Base-by-base conservation (phyloP, 2,888 invertebrate genomes). In the Amorpha juglandis region DNA sequence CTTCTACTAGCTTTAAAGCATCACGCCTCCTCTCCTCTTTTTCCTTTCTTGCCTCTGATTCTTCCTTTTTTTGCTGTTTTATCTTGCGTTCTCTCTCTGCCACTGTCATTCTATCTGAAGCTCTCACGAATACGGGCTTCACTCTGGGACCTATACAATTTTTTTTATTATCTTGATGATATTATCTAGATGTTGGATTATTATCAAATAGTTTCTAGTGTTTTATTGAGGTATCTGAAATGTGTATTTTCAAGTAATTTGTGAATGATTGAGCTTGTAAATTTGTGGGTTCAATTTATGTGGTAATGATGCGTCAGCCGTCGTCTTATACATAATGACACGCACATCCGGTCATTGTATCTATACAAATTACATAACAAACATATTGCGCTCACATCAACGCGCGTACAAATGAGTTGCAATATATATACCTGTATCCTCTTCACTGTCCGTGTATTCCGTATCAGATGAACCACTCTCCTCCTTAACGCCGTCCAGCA, bases 111-210 rank as follows among this genome's bases (percentile, higher is more conserved):
- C 99, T 95, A 79, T 99, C 99, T 67, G 96, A 96, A 76, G 98
- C 98, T 70, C 97, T 94, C 0, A 99, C 98, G 91, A 99, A 99
- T 0, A 99, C 97, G 0, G 99, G 99, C 82, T 99, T 99, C 9
- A 99, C 94, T 66, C 99, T 93, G 0, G 98, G 98, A 7, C 98
- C 98, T 94, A 50, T 0, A 69, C 52, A 66, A 27, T 27, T 27
- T 27, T 27, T 27, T 27, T 27, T 27, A 27, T 27, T 27, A 27
- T 27, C 27, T 3, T 27, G 27, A 1, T 27, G 27, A 27, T 3
- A 4, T 27, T 6, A 42, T n/a, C n/a, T 11, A 9, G 42, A 0
- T 42, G 42, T 3, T 42, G n/a, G n/a, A n/a, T n/a, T n/a, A n/a
- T n/a, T n/a, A n/a, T n/a, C n/a, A n/a, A n/a, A n/a, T n/a, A n/a